Base-by-base conservation (phyloP, 2,797 vertebrate species). In the Pantherophis alleghaniensis region DNA sequence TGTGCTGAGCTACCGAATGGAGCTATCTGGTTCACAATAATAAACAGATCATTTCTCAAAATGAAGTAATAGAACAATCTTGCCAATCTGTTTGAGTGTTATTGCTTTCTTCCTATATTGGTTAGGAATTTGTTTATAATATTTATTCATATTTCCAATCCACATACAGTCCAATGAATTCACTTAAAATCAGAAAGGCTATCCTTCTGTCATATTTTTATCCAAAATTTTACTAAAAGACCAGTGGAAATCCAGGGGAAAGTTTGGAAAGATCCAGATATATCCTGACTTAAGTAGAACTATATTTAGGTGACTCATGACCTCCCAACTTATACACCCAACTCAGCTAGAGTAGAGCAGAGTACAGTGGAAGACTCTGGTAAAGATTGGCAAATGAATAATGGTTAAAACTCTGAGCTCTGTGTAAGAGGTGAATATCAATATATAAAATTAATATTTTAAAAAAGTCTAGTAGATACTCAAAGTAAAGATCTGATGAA, bases 21-120 rank as follows among this genome's bases (percentile, higher is more conserved):
- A 87, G 94, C 32, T 92, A 53, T 1, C 1, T 20, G 88, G 89
- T 90, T 93, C 3, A 74, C 4, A 92, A 61, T 87, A 93, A 94
- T 59, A n/a, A 92, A 22, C 66, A 90, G 89, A 24, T 90, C 24
- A 42, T 79, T 79, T 86, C 86, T 26, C 53, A 13, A 56, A 87
- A 32, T 37, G 47, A 88, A 57, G 53, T 37, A 22, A 89, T 26
- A 61, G 3, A 7, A 47, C 24, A 47, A 26, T 13, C 12, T 51
- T 32, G 16, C 9, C 47, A 32, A 69, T 51, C 26, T 69, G 28
- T n/a, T 22, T 90, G 10, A 37, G 55, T 56, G n/a, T 55, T 32
- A n/a, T 53, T 63, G 42, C 20, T 63, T 90, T n/a, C 59, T 63
- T 16, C 47, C 13, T 26, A 28, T 90, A 28, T 55, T 63, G 7